phyloP scores from a whole-genome alignment of 64 coral and sea anemone genomes.

The Stichodactyla mertensii region DNA sequence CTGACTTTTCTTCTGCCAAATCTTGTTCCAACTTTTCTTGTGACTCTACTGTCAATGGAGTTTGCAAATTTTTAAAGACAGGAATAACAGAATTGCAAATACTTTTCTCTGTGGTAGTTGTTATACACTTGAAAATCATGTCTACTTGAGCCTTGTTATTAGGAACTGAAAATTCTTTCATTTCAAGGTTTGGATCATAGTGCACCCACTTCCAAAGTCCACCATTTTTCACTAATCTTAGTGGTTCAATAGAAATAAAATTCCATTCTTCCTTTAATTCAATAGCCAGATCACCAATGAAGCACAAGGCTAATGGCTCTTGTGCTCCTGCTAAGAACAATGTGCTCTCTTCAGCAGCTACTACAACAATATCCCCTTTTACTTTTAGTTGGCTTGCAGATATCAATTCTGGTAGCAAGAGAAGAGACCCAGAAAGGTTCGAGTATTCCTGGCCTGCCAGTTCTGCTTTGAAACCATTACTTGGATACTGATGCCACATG shows the following conservation, averaged over 20 bases:
- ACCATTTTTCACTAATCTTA: not conserved
- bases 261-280: not conserved
- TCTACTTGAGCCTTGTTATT: not conserved
- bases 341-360: not conserved
- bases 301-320: not conserved
- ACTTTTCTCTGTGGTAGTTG: not conserved
- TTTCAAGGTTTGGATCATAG: constrained; percentile 1
- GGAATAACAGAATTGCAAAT: not conserved
- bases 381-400: not conserved
- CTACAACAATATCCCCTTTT: not conserved
- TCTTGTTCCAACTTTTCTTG: not conserved
- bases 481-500: not conserved
- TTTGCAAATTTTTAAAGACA: not conserved
- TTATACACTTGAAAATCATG: not conserved
- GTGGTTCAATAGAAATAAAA: not conserved
- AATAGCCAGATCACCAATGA: not conserved
- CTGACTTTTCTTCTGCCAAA: not conserved
- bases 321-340: not conserved
- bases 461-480: not conserved
- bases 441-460: not conserved
- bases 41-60: not conserved
- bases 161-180: not conserved
- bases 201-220: not conserved
- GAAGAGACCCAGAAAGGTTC: not conserved
- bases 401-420: not conserved